Base-by-base conservation (phyloP, 2,888 invertebrate genomes). In the Dryadula phaetusa region DNA sequence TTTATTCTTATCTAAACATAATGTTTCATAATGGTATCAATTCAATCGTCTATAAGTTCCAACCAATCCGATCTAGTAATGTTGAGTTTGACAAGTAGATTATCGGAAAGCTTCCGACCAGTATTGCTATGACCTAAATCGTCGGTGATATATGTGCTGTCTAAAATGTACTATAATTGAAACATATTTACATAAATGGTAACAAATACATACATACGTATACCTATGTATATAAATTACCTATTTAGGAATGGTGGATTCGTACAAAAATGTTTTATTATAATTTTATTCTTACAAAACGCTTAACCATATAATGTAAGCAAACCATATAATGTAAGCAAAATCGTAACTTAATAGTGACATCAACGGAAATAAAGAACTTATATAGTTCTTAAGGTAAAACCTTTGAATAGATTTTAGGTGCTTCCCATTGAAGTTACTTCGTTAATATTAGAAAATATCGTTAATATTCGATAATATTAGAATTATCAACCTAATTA, bases 41-140 rank as follows among this genome's bases (percentile, higher is more conserved):
- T 58, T 40, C 16, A 40, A 16, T 49, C 52, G 28, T 64, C 61
- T 66, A 52, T 56, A 63, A 63, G 54, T 68, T 66, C 63, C 52
- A 49, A 64, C 67, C 58, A 28, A 20, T 61, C 37, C 54, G 65
- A 70, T 53, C 64, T 34, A 61, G 61, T 65, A 66, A 66, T 84
- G 84, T 66, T 64, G 61, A 79, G 80, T 82, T 79, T 85, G 88
- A 87, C 88, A 87, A 85, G 80, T 77, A 83, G 86, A 86, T 88
- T 88, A 87, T 86, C 82, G 80, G 80, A 81, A 54, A 80, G 80
- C 79, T 80, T 77, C 78, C 78, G 79, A 80, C 62, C 82, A 77
- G 76, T 81, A 79, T 82, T 78, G 79, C 79, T 82, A 74, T 79
- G 81, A 83, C 80, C 82, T 75, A 77, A 80, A 83, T 83, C 72